phyloP scores from a whole-genome alignment of 1,140 invertebrate genomes.

The Drosophila bifasciata region DNA sequence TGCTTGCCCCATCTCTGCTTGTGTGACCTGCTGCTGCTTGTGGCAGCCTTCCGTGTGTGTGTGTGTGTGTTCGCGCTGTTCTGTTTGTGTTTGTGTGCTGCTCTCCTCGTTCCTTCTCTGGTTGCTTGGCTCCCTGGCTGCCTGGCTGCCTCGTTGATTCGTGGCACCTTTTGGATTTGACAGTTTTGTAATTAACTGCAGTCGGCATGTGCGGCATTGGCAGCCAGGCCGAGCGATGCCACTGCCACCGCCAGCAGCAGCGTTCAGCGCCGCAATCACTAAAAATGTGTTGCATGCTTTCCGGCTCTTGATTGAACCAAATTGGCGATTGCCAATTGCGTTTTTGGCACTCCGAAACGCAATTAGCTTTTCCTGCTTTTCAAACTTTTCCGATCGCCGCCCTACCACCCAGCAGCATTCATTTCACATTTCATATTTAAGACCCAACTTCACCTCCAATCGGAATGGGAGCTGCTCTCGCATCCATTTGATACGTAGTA shows the following conservation, averaged over 20 bases:
- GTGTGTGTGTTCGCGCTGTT: slow-evolving; percentile 28
- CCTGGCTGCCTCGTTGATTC: slow-evolving; percentile 67
- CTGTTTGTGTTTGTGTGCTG: slow-evolving; percentile 39
- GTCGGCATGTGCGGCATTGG: slow-evolving; percentile 59
- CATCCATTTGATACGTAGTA: slow-evolving; percentile 33
- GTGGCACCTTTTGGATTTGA: slow-evolving; percentile 83
- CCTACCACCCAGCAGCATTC: slow-evolving; percentile 7
- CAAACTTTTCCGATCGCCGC: not conserved
- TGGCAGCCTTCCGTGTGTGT: slow-evolving; percentile 16
- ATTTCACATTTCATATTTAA: slow-evolving; percentile 23
- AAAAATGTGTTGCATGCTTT: slow-evolving; percentile 74
- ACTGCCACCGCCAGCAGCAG: slow-evolving; percentile 1
- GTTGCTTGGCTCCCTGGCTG: slow-evolving; percentile 32
- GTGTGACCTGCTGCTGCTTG: slow-evolving; percentile 41
- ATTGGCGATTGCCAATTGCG: slow-evolving; percentile 54
- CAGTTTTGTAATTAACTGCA: slow-evolving; percentile 84
- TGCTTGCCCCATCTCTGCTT: not conserved
- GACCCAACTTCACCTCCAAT: slow-evolving; percentile 12
- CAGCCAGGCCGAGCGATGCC: slow-evolving; percentile 6
- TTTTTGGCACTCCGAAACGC: slow-evolving; percentile 59
- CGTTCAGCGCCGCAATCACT: slow-evolving; percentile 5
- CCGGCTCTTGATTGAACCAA: slow-evolving; percentile 43
- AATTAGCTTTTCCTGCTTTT: slow-evolving; percentile 59
- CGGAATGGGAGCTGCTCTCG: slow-evolving; percentile 12
- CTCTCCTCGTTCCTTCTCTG: too few relatives aligned